Evolutionary conservation across 37 sponge, comb jelly and placozoan species (phyloP).

Genomic region (Agelas oroides): DNA sequence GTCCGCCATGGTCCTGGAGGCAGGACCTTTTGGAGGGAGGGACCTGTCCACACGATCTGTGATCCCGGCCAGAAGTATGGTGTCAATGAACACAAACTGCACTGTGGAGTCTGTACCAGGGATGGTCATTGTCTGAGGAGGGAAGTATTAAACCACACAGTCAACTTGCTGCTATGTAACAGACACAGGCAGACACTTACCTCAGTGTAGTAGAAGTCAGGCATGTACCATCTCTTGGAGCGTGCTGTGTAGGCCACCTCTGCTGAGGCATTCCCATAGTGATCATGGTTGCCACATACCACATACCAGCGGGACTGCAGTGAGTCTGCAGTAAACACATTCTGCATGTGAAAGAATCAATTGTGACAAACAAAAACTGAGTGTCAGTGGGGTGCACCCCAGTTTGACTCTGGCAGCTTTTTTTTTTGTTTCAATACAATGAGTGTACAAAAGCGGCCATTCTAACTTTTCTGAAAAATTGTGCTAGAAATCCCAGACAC

Average conservation of each 20-base stretch:
- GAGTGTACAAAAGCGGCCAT: too few relatives aligned
- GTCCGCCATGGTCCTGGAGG: constrained; percentile 29
- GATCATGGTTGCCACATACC: constrained; percentile 91
- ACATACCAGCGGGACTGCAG: constrained; percentile 87
- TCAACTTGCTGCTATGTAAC: too few relatives aligned
- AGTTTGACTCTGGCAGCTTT: too few relatives aligned
- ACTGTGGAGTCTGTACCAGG: constrained; percentile 49
- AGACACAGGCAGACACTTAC: too few relatives aligned
- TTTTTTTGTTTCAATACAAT: too few relatives aligned
- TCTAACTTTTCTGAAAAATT: too few relatives aligned
- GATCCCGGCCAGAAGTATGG: constrained; percentile 80
- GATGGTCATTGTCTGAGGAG: constrained; percentile 24
- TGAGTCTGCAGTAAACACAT: constrained; percentile 87
- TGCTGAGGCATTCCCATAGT: constrained; percentile 94
- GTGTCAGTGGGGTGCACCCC: too few relatives aligned
- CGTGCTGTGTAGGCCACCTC: constrained; percentile 83
- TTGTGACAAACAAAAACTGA: too few relatives aligned
- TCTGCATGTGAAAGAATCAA: constrained; percentile 45
- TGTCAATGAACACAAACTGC: constrained; percentile 88
- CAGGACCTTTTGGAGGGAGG: constrained; percentile 63
- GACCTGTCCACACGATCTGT: constrained; percentile 58
- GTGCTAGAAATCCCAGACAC: too few relatives aligned
- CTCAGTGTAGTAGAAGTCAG: constrained; percentile 83
- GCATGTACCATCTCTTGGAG: constrained; percentile 86
- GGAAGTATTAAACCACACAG: too few relatives aligned